Conservation (phyloP, 2,797 vertebrate genomes). For the Antrozous pallidus region DNA sequence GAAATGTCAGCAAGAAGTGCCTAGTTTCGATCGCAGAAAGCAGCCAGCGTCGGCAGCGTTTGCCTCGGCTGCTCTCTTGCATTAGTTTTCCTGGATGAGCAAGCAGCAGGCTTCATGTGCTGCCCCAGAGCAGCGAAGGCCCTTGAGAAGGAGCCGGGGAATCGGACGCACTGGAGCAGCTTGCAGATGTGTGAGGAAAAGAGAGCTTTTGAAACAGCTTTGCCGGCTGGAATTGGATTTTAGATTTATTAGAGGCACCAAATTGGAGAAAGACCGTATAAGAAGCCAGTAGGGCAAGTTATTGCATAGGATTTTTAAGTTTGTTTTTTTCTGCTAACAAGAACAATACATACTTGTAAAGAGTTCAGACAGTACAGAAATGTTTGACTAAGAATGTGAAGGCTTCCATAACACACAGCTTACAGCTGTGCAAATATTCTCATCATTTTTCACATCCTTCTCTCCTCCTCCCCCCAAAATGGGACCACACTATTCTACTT, state of each 20-base stretch:
- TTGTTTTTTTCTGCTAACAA: neutral
- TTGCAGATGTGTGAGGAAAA: slow-evolving; percentile 35
- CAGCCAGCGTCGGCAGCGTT: neutral
- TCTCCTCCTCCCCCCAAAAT: neutral
- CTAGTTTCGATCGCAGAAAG: neutral
- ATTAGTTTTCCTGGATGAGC: slow-evolving; percentile 41
- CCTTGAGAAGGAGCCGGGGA: neutral
- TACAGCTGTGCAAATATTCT: neutral
- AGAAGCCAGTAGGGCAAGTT: neutral
- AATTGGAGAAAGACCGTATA: neutral
- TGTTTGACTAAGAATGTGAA: neutral
- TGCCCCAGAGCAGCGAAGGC: neutral
- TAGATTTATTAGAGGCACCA: slow-evolving; percentile 20
- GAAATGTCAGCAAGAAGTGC: neutral
- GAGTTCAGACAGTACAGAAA: neutral
- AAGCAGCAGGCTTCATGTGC: neutral
- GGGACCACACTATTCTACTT: neutral
- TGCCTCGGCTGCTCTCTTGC: neutral
- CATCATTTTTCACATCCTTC: neutral
- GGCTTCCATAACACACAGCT: neutral
- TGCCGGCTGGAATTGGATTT: neutral
- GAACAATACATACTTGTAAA: neutral
- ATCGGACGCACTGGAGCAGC: neutral
- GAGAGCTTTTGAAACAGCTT: neutral
- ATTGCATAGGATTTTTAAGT: neutral